Evolutionary conservation across 1,140 invertebrate species (phyloP), one percentile per base, ranked within the genome.

Genomic region (Nasonia vitripennis): DNA sequence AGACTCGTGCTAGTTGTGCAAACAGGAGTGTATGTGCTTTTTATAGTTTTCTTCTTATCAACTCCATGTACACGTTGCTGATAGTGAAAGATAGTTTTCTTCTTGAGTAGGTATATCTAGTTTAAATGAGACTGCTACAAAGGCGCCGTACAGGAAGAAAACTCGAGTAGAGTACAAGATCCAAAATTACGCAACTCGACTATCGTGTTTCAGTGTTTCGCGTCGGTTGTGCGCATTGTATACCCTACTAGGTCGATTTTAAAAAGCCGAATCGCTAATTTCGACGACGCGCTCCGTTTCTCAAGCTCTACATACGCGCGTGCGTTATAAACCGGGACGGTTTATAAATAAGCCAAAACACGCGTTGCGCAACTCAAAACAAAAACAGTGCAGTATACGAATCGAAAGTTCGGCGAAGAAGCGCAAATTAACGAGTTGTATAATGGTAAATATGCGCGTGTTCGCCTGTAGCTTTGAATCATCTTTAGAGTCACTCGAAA

Each of bases 391-490:
- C 1, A 67, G 27, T 67, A 37, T 6, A 37, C 11, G 14, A 27
- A 34, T 27, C 10, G 12, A 71, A 71, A 71, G 6, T 7, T 71
- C n/a, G 62, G 0, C 0, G 62, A 37, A 17, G 62, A 67, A 9
- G 23, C 27, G 31, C 68, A 1, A 71, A 14, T 71, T 51, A 68
- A 77, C 81, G 31, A 83, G 51, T 78, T 78, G 74, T 68, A 78
- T 34, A 77, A 77, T 48, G 62, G 48, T 83, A 83, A 83, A 45
- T 78, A 70, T 48, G 48, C 20, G 10, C 10, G 23, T 27, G n/a
- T 77, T 55, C 20, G 68, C 67, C 9, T 48, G 17, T n/a, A 55
- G 37, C 74, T 67, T 34, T 75, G 78, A 84, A 79, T 79, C 77
- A 62, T 79, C 68, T 62, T 45, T n/a, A 62, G 23, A 79, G 34